A percentile compares a stretch with the other conserved stretches of the same genome.
These are phyloP conservation scores for Microcebus murinus DNA, from an alignment of 2,113 vertebrate species.

Conservation along the genomic window DNA sequence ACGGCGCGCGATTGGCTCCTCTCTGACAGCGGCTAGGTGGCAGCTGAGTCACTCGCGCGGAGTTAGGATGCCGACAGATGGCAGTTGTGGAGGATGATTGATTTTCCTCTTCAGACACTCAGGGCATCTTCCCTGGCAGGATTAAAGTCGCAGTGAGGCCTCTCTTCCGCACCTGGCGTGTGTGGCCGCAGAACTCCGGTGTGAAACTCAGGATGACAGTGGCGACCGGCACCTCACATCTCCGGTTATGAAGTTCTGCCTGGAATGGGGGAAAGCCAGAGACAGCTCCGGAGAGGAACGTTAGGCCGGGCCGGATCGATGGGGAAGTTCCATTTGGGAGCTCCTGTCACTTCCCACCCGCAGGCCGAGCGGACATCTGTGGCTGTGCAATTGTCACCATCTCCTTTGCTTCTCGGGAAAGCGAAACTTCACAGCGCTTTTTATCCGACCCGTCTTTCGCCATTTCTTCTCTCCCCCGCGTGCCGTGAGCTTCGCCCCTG, in stretches of 20 bases:
- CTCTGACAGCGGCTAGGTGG: neutral
- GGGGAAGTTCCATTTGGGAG: neutral
- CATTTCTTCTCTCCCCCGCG: neutral
- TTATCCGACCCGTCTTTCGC: neutral
- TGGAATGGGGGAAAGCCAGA: neutral
- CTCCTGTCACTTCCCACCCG: neutral
- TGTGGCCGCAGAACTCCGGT: neutral
- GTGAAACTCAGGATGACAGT: neutral
- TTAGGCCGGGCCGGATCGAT: neutral
- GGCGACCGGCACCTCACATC: neutral
- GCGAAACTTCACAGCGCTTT: neutral
- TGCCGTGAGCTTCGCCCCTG: conserved; percentile 13
- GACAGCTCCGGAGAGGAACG: neutral
- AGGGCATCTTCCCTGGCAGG: conserved; percentile 5
- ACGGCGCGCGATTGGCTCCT: rapidly evolving
- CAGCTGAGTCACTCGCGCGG: neutral
- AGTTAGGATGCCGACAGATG: neutral
- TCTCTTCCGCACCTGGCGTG: neutral
- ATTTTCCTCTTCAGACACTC: neutral
- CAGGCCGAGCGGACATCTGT: neutral
- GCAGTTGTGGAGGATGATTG: neutral
- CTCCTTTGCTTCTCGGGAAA: neutral
- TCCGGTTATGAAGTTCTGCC: neutral
- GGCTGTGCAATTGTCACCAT: neutral
- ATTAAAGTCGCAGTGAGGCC: neutral